Evolutionary conservation across 2,113 vertebrate genomes (phyloP).

Genomic region (Aphyosemion australe): DNA sequence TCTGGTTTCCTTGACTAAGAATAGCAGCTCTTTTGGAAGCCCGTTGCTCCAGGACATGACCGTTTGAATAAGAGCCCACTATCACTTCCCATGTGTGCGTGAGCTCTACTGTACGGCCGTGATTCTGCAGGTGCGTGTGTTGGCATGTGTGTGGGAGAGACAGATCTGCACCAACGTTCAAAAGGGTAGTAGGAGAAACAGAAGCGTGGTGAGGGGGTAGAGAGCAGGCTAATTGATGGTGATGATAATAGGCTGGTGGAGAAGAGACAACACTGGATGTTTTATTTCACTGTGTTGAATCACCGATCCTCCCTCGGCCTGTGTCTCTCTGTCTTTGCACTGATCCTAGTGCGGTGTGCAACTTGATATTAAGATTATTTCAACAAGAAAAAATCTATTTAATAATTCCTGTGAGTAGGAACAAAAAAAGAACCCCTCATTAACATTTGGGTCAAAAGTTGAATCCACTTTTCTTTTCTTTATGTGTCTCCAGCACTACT

Average conservation of each 20-base stretch:
- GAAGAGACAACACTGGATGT: conserved; percentile 30
- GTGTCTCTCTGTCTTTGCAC: conserved; percentile 18
- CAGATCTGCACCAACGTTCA: conserved; percentile 35
- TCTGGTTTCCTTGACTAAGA: conserved; percentile 67
- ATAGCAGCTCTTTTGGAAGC: conserved; percentile 76
- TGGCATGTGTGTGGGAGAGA: conserved; percentile 25
- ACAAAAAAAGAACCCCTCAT: too few species aligned
- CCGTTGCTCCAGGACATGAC: conserved; percentile 69
- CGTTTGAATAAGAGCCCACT: conserved; percentile 74
- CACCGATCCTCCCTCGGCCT: conserved; percentile 4
- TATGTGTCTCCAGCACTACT: conserved; percentile 84
- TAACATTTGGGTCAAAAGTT: background rate
- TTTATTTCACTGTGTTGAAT: conserved; percentile 30
- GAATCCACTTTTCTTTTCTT: background rate
- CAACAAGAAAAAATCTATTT: conserved; percentile 11
- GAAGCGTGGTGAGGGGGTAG: conserved; percentile 18
- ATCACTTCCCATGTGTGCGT: conserved; percentile 51
- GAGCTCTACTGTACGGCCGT: conserved; percentile 30
- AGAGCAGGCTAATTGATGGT: conserved; percentile 45
- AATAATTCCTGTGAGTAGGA: too few species aligned
- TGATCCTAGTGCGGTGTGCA: conserved; percentile 14
- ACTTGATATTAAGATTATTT: conserved; percentile 15
- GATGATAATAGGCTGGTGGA: conserved; percentile 48
- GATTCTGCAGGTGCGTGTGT: conserved; percentile 29
- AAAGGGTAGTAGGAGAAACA: conserved; percentile 39